Conservation (phyloP, 2,888 invertebrate species). For the Pristionchus mayeri region DNA sequence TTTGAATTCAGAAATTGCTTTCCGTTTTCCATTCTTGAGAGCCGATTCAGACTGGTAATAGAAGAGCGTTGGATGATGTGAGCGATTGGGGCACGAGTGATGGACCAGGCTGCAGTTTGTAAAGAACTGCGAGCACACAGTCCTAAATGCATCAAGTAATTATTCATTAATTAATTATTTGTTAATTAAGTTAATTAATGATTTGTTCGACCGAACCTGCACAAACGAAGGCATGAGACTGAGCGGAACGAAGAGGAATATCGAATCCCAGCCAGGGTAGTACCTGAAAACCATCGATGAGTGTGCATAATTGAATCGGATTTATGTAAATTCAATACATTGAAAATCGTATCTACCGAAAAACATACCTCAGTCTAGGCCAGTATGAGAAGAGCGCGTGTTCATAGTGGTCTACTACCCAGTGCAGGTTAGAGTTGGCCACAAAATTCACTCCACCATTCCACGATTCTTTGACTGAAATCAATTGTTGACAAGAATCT, state of each 20-base stretch:
- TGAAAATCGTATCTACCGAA: background rate
- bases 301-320: background rate
- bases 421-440: conserved; percentile 66
- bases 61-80: too few species aligned
- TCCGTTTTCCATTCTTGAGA: too few species aligned
- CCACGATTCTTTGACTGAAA: conserved; percentile 66
- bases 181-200: too few species aligned
- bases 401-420: conserved; percentile 68
- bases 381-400: conserved; percentile 66
- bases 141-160: conserved; percentile 49
- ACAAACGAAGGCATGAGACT: conserved; percentile 62
- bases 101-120: conserved; percentile 64
- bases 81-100: conserved; percentile 54
- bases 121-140: conserved; percentile 56
- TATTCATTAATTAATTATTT: background rate
- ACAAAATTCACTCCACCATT: conserved; percentile 63
- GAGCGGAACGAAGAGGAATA: conserved; percentile 69
- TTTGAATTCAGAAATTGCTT: too few species aligned
- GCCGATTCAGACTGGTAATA: too few species aligned
- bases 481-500: background rate
- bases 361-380: conserved; percentile 58
- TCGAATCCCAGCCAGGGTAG: conserved; percentile 69
- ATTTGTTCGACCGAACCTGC: too few species aligned
- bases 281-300: conserved; percentile 56
- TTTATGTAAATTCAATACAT: background rate